Evolutionary conservation across 1,140 invertebrate genomes (phyloP).

Genomic region (Batillaria attramentaria): DNA sequence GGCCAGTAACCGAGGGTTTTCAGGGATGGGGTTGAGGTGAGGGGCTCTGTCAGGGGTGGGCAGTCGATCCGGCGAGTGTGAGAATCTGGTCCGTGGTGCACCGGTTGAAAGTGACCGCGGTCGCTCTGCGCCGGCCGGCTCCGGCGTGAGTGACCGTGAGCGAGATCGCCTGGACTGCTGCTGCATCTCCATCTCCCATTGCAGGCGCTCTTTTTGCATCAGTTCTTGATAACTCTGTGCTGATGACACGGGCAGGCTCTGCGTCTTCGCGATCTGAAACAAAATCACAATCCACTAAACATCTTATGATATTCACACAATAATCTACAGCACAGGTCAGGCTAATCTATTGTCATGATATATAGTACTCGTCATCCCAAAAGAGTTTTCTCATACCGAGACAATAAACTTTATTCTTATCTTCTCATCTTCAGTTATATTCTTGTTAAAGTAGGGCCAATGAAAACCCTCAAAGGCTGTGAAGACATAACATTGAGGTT

Average conservation of each 20-base stretch:
- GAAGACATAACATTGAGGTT: too few relatives aligned
- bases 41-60: conserved; percentile 42
- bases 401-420: too few relatives aligned
- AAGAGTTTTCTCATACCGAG: too few relatives aligned
- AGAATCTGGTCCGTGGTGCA: conserved; percentile 36
- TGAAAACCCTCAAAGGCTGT: too few relatives aligned
- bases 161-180: conserved; percentile 18
- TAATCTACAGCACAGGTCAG: too few relatives aligned
- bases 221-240: conserved; percentile 43
- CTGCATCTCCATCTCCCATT: conserved; percentile 46
- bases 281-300: too few relatives aligned
- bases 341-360: too few relatives aligned
- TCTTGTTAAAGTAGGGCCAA: too few relatives aligned
- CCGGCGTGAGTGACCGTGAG: conserved; percentile 61
- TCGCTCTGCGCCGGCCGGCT: conserved; percentile 46
- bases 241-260: conserved; percentile 53
- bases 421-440: too few relatives aligned
- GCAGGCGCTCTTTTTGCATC: conserved; percentile 42
- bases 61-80: conserved; percentile 54
- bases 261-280: conserved; percentile 50
- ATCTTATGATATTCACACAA: too few relatives aligned
- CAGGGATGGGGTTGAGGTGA: conserved; percentile 61
- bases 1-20: conserved; percentile 55
- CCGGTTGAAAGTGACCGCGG: conserved; percentile 42
- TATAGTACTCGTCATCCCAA: too few relatives aligned